Evolutionary conservation across 1,140 invertebrate genomes (phyloP).

Genomic region (Zaprionus ghesquierei): DNA sequence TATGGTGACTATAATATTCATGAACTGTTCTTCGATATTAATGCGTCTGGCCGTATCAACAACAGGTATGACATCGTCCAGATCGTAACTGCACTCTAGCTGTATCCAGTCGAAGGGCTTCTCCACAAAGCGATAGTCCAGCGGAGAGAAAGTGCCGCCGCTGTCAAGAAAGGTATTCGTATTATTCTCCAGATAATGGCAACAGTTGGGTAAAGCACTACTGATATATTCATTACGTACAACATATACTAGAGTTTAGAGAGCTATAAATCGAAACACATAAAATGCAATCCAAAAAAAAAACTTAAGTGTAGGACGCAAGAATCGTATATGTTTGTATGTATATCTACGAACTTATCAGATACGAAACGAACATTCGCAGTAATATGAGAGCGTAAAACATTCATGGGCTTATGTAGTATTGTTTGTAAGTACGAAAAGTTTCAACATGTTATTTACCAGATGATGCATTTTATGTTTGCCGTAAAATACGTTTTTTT

Average conservation of each 20-base stretch:
- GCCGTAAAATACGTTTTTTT: conserved; percentile 82
- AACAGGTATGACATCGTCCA: conserved; percentile 76
- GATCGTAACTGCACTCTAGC: conserved; percentile 73
- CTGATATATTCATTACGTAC: background rate
- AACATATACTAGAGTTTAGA: conserved; percentile 23
- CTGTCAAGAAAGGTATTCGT: conserved; percentile 23
- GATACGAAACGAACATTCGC: conserved; percentile 27
- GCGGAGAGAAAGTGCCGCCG: conserved; percentile 64
- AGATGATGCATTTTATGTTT: conserved; percentile 82
- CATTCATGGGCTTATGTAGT: conserved; percentile 47
- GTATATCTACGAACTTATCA: conserved; percentile 18
- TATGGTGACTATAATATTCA: conserved; percentile 63
- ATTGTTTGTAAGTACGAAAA: conserved; percentile 41
- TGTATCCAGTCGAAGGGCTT: conserved; percentile 74
- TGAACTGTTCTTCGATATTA: conserved; percentile 80
- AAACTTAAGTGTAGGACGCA: conserved; percentile 12
- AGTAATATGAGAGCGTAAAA: conserved; percentile 26
- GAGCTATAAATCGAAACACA: conserved; percentile 32
- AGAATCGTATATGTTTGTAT: background rate
- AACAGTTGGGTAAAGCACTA: conserved; percentile 11
- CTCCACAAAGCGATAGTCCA: conserved; percentile 74
- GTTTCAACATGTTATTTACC: conserved; percentile 71
- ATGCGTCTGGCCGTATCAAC: conserved; percentile 52
- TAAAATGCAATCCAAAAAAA: conserved; percentile 45
- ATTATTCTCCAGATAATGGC: background rate